Base-by-base conservation (phyloP, 2,113 vertebrate species). In the Colaptes auratus region DNA sequence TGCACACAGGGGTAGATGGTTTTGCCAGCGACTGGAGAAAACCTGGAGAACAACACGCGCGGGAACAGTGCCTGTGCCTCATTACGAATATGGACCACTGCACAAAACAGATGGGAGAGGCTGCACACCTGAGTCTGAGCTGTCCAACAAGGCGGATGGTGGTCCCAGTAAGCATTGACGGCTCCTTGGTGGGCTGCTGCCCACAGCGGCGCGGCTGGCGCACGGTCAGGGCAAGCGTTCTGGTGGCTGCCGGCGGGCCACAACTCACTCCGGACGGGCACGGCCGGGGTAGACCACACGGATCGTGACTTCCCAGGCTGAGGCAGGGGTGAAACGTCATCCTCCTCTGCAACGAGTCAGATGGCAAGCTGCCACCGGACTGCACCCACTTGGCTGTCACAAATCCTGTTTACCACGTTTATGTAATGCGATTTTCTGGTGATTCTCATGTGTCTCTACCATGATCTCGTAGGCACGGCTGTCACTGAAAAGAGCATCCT, bases 401-500 rank as follows among this genome's bases (percentile, higher is more conserved):
- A 6, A 15, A 21, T 25, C 28, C 30, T 2, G 20, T 5, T 19
- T 5, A 5, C 44, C n/a, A 3, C 36, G 4, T 15, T 33, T 31
- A 4, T 1, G 20, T 12, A 39, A 55, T 14, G 31, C 50, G 64
- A 4, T 9, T 13, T 13, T 42, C 3, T 21, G 42, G 28, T 35
- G 35, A 18, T 67, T 16, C 55, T 25, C 35, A 1, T 3, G 15
- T 15, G 18, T 3, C 39, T 5, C 63, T 5, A 4, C 2, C 4
- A 11, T 4, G 10, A 19, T 36, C 30, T 13, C 5, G 11, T 1
- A 4, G 15, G 36, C 55, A 16, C 4, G 23, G 24, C 65, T 30
- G 25, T 3, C 3, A 35, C 1, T 8, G 18, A 8, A 19, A 3
- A 12, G 11, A 7, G 39, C 7, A 14, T 2, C 13, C 31, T 7